Conservation (phyloP, 2,797 vertebrate species). For the Schizothorax lantsangensis region DNA sequence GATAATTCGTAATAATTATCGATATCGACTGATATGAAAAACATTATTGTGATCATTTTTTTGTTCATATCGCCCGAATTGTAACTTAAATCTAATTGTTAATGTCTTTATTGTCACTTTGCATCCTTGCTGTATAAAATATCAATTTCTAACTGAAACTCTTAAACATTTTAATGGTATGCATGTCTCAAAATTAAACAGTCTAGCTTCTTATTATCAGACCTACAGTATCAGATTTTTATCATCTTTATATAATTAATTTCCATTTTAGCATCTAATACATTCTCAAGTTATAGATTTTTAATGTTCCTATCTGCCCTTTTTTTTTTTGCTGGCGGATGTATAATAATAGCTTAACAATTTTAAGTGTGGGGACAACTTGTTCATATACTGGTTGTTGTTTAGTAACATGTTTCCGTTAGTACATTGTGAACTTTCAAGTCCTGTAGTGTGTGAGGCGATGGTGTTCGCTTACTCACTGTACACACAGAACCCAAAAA, state of each 20-base stretch:
- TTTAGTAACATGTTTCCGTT: conserved; percentile 75
- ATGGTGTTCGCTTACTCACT: conserved; percentile 79
- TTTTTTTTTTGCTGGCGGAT: not conserved
- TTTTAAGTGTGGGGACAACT: conserved; percentile 27
- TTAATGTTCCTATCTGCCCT: not conserved
- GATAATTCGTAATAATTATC: no score
- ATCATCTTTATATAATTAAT: not conserved
- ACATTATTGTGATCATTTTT: no score
- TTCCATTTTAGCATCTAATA: conserved; percentile 16
- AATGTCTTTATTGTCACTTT: not conserved
- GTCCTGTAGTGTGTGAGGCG: conserved; percentile 75
- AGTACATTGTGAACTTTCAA: conserved; percentile 77
- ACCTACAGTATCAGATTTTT: not conserved
- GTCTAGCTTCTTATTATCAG: not conserved
- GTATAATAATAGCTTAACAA: conserved; percentile 27
- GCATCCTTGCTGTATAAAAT: not conserved
- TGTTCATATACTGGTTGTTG: conserved; percentile 65
- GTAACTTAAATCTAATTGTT: no score
- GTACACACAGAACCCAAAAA: conserved; percentile 73
- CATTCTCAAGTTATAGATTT: conserved; percentile 37
- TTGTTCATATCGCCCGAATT: no score
- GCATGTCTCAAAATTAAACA: not conserved
- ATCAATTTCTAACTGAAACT: not conserved
- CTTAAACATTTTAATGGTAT: not conserved
- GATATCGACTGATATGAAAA: no score